A percentile compares a stretch with the other conserved stretches of the same genome.
phyloP scores from a whole-genome alignment of 23 tunicate species.

The Diplosoma virens region DNA sequence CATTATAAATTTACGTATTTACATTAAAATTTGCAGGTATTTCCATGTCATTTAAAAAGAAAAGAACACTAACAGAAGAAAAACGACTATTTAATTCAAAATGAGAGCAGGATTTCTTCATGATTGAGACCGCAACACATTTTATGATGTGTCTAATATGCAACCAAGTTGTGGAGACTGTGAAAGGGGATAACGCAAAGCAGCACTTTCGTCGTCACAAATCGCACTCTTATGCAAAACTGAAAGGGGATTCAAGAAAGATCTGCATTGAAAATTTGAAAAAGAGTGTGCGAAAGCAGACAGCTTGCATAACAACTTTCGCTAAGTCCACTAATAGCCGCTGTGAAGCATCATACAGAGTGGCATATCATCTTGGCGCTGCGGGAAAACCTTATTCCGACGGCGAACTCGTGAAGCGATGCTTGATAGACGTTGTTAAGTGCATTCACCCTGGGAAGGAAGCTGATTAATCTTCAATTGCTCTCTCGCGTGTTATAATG shows the following conservation, averaged over 20 bases:
- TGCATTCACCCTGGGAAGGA: constrained; percentile 48
- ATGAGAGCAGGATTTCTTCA: constrained; percentile 39
- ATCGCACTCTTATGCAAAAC: constrained; percentile 12
- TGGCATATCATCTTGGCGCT: constrained; percentile 54
- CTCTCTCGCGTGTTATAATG: constrained; percentile 28
- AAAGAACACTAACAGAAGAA: constrained; percentile 42
- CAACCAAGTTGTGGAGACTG: constrained; percentile 25
- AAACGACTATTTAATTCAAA: constrained; percentile 18
- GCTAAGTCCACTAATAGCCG: constrained; percentile 16
- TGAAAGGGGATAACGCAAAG: constrained; percentile 22
- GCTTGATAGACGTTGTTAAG: constrained; percentile 27
- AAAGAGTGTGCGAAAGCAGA: constrained; percentile 32
- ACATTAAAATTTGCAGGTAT: not conserved
- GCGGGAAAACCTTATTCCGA: too few species aligned
- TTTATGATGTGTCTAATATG: constrained; percentile 26
- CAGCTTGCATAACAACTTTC: constrained; percentile 33
- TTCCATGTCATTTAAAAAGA: constrained; percentile 27
- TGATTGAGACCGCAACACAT: constrained; percentile 44
- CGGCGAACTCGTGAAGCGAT: too few species aligned
- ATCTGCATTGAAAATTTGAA: constrained; percentile 29
- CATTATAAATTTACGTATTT: too few species aligned
- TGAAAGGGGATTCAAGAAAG: constrained; percentile 16
- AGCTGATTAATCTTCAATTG: constrained; percentile 17
- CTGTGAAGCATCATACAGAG: constrained; percentile 38
- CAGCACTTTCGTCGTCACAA: constrained; percentile 23